Conservation (phyloP, 1,140 invertebrate genomes). For the Littorina saxatilis region DNA sequence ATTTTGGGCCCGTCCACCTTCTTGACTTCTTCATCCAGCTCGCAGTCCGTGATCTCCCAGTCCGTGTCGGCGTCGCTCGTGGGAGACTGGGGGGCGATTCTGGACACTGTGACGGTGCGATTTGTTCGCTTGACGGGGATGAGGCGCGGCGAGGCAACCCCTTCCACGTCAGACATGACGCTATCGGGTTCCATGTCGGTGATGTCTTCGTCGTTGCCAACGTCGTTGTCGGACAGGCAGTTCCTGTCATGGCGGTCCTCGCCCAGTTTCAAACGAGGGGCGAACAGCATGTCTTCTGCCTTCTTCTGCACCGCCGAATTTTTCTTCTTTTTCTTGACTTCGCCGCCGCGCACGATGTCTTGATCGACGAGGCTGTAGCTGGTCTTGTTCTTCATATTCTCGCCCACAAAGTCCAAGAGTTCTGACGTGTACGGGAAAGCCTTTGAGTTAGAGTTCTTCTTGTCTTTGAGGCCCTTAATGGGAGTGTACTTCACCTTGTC, state of each 20-base stretch:
- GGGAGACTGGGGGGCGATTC: not conserved
- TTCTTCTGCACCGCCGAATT: conserved; percentile 6
- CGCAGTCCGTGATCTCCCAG: not conserved
- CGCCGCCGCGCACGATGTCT: no score
- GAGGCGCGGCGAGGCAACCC: conserved; percentile 22
- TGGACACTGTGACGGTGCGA: not conserved
- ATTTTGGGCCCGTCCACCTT: conserved; percentile 1
- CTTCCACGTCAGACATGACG: conserved; percentile 37
- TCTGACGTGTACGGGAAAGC: conserved; percentile 22
- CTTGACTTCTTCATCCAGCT: conserved; percentile 36
- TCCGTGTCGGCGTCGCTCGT: not conserved
- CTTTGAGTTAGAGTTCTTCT: not conserved
- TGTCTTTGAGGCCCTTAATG: conserved; percentile 19
- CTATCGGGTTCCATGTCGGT: conserved; percentile 38
- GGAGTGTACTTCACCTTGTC: conserved; percentile 26
- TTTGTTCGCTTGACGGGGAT: conserved; percentile 21
- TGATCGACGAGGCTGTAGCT: not conserved
- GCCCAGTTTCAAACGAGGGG: not conserved
- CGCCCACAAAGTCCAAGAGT: conserved; percentile 10
- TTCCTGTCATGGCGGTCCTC: conserved; percentile 24
- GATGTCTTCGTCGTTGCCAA: conserved; percentile 23
- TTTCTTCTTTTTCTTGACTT: not conserved
- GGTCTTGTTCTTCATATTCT: not conserved
- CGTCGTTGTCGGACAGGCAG: conserved; percentile 33
- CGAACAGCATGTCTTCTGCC: conserved; percentile 27